A percentile compares a stretch with the other conserved stretches of the same genome.
Evolutionary conservation across 2,113 vertebrate genomes (phyloP).

Genomic region (Eira barbara): DNA sequence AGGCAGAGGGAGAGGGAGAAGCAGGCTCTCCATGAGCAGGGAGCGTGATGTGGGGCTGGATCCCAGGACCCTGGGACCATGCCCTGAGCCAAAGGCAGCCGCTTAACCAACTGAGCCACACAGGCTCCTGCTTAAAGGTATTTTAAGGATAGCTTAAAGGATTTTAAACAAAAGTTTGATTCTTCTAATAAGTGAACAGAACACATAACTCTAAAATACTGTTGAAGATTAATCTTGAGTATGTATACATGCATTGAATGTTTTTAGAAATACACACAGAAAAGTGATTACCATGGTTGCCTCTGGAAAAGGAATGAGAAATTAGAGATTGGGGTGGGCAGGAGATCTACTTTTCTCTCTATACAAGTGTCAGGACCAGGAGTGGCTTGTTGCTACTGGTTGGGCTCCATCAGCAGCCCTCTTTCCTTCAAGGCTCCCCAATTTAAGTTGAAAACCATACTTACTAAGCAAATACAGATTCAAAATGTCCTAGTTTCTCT

Average conservation of each 20-base stretch:
- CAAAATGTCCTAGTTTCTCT: background rate
- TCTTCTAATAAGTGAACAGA: background rate
- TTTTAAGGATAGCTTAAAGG: background rate
- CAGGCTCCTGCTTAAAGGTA: background rate
- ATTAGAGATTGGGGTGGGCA: background rate
- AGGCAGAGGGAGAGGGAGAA: too few relatives aligned
- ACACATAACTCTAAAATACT: background rate
- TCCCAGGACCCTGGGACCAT: too few relatives aligned
- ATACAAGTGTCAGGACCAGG: background rate
- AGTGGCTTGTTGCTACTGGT: background rate
- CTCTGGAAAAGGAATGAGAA: background rate
- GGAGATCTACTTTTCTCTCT: background rate
- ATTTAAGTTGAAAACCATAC: background rate
- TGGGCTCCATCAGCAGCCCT: background rate
- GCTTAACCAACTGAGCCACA: too few relatives aligned
- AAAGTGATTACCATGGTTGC: background rate
- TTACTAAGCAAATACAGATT: background rate
- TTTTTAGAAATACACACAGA: background rate
- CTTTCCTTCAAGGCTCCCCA: background rate
- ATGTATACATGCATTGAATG: background rate
- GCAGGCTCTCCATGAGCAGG: too few relatives aligned
- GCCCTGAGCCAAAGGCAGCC: too few relatives aligned
- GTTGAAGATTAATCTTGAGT: background rate
- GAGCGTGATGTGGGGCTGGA: too few relatives aligned
- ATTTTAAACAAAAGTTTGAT: background rate